These are phyloP conservation scores for Pocillopora grandis DNA, from an alignment of 92 coral and sea anemone species.

Conservation along the genomic window DNA sequence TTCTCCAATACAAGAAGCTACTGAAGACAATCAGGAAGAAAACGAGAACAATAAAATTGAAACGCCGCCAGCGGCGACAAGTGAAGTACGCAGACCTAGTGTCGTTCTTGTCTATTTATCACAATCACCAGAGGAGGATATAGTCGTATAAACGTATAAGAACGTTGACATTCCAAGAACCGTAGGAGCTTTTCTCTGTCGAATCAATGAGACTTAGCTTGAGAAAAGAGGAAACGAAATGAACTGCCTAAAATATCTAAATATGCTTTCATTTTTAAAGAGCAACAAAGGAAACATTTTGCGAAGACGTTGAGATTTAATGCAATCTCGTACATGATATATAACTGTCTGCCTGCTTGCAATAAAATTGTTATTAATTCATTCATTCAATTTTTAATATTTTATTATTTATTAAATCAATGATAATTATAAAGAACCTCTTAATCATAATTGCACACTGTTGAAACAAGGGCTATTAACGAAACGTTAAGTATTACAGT, in stretches of 20 bases:
- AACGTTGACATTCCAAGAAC: background rate
- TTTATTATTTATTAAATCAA: no score
- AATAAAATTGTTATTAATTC: no score
- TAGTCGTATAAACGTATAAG: constrained; percentile 13
- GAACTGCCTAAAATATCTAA: background rate
- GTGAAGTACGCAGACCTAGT: constrained; percentile 15
- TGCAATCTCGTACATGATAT: no score
- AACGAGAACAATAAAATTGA: background rate
- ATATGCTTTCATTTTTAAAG: background rate
- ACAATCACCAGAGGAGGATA: constrained; percentile 34
- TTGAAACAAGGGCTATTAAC: no score
- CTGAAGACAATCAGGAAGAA: constrained; percentile 22
- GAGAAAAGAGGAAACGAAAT: background rate
- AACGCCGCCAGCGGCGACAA: background rate
- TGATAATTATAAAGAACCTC: no score
- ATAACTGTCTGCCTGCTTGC: no score
- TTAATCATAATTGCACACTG: no score
- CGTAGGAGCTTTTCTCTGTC: background rate
- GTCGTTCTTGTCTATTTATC: constrained; percentile 37
- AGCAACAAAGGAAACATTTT: background rate
- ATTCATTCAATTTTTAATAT: no score
- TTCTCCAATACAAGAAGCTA: constrained; percentile 18
- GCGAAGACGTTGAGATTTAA: no score
- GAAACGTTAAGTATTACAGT: no score
- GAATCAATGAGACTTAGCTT: background rate